These are phyloP conservation scores for Isurus oxyrinchus DNA, from an alignment of 2,113 vertebrate species.

Conservation along the genomic window DNA sequence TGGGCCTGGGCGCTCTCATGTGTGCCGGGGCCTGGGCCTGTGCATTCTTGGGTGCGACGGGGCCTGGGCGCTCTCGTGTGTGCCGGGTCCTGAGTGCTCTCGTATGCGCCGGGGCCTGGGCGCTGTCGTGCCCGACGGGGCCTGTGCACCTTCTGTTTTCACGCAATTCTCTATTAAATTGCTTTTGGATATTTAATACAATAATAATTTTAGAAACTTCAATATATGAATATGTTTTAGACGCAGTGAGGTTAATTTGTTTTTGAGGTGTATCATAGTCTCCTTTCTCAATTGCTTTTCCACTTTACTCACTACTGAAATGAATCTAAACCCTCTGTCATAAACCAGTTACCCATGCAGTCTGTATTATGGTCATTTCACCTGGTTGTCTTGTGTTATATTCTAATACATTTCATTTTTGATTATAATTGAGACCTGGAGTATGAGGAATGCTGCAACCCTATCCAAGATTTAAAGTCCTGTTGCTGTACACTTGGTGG, in stretches of 20 bases:
- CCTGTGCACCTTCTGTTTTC: neutral
- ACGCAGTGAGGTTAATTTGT: neutral
- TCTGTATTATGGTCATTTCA: neutral
- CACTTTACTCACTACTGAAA: neutral
- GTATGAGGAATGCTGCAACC: neutral
- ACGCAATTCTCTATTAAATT: neutral
- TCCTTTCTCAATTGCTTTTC: neutral
- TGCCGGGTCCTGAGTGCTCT: no score
- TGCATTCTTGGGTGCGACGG: no score
- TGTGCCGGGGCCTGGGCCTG: no score
- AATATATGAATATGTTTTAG: neutral
- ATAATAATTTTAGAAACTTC: neutral
- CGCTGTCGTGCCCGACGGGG: no score
- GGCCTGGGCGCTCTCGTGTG: no score
- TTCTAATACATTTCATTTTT: neutral
- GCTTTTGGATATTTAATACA: neutral
- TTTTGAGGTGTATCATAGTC: neutral
- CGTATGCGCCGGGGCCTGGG: no score
- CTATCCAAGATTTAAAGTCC: neutral
- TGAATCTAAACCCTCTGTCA: neutral
- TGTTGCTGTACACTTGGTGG: neutral
- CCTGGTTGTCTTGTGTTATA: neutral
- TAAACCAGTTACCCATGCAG: neutral
- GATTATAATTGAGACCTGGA: neutral
- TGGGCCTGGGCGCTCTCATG: no score